Conservation (phyloP, 2,797 vertebrate species). For the Myripristis jacobus region DNA sequence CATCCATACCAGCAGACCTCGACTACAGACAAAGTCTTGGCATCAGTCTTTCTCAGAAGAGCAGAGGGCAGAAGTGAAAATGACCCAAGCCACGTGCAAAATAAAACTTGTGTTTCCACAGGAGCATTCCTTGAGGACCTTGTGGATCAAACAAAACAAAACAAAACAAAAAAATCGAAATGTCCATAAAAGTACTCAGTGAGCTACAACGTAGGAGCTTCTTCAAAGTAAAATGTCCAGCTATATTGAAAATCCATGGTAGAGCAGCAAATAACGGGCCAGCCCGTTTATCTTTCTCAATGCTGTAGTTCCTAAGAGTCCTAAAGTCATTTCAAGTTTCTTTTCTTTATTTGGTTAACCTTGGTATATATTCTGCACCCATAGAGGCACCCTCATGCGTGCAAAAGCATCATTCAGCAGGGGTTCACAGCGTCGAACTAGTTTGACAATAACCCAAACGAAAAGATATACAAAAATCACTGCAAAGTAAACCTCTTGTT, state of each 20-base stretch:
- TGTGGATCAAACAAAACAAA: slow-evolving; percentile 29
- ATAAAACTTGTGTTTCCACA: slow-evolving; percentile 43
- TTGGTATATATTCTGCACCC: slow-evolving; percentile 43
- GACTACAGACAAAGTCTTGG: slow-evolving; percentile 25
- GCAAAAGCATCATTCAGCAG: slow-evolving; percentile 48
- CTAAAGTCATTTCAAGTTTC: slow-evolving; percentile 46
- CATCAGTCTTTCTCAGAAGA: slow-evolving; percentile 23
- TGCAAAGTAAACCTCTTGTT: slow-evolving; percentile 62
- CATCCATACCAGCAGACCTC: slow-evolving; percentile 34
- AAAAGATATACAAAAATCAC: slow-evolving; percentile 43
- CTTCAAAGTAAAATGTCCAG: slow-evolving; percentile 50
- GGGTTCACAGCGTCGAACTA: slow-evolving; percentile 46
- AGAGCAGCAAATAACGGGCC: slow-evolving; percentile 75
- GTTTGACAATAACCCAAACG: slow-evolving; percentile 54
- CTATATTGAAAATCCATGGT: slow-evolving; percentile 55
- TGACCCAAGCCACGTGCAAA: slow-evolving; percentile 68
- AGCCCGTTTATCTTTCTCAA: slow-evolving; percentile 62
- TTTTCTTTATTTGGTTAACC: slow-evolving; percentile 58
- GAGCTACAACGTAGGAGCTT: slow-evolving; percentile 34
- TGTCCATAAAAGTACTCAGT: slow-evolving; percentile 60
- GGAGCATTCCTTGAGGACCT: slow-evolving; percentile 52
- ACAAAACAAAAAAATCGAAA: slow-evolving; percentile 13
- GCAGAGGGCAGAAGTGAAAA: slow-evolving; percentile 39
- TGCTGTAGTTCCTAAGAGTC: slow-evolving; percentile 29
- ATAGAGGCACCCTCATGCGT: slow-evolving; percentile 32